Evolutionary conservation across 1,140 invertebrate species (phyloP), one percentile per base, ranked within the genome.

Genomic region (Listronotus oregonensis): DNA sequence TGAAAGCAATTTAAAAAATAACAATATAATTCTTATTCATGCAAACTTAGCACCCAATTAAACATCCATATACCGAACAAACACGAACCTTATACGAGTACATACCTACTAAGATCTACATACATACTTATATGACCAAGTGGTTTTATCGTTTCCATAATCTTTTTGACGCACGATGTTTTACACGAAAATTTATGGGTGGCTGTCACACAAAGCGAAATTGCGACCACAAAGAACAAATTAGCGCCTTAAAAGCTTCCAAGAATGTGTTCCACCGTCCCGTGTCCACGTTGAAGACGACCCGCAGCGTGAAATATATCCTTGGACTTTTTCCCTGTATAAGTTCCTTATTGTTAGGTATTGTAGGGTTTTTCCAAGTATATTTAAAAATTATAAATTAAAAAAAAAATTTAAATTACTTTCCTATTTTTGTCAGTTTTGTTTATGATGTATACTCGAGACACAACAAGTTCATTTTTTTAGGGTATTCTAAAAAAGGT

Each of bases 221-320:
- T 64, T 64, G 50, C 61, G 61, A 49, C 50, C 61, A 54, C 61
- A 66, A 66, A 66, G 64, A 66, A 66, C 64, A 66, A 66, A 66
- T 66, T 66, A 66, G 64, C 64, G 64, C 64, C 64, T 61, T 66
- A 66, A 66, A 61, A 66, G 64, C 64, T 60, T 66, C 64, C 58
- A 66, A 54, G 51, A 55, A 66, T 52, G 64, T 42, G 49, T 64
- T 56, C 62, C 17, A 52, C 54, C 39, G 62, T 64, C 56, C 54
- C 51, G 47, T 54, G 63, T 58, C 56, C 56, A 65, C 56, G 56
- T 40, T 59, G 63, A 65, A 55, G 63, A 58, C 68, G 61, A 46
- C 68, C 64, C 56, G 68, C 64, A 17, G 68, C 39, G 68, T 70
- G 68, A 70, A 49, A 69, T 66, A 69, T 69, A 63, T 67, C 66